phyloP scores from a whole-genome alignment of 2,113 vertebrate genomes.

The Catharus minimus region DNA sequence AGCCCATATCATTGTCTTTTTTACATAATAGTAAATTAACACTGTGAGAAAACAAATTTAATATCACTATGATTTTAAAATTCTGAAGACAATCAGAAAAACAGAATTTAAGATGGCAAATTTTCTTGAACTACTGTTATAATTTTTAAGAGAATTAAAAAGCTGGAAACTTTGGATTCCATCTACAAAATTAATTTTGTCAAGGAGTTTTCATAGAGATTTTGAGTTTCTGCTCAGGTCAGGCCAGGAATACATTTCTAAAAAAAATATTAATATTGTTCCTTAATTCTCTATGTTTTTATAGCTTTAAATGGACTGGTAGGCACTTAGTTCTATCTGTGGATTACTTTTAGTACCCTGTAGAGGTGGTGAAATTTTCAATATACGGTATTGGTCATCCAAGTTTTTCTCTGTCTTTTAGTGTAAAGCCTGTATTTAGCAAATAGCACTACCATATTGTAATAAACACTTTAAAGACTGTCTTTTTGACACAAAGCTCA shows the following conservation, averaged over 20 bases:
- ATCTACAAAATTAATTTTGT: not conserved
- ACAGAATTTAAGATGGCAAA: not conserved
- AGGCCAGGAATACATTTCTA: not conserved
- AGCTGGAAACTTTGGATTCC: rapidly evolving
- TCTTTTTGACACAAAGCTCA: not conserved
- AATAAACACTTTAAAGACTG: not conserved
- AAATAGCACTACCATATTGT: not conserved
- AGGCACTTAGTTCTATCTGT: not conserved
- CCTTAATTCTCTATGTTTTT: not conserved
- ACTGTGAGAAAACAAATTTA: not conserved
- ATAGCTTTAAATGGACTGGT: not conserved
- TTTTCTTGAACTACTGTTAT: not conserved
- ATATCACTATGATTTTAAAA: not conserved
- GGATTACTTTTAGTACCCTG: rapidly evolving
- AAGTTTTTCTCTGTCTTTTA: not conserved
- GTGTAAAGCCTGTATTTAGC: not conserved
- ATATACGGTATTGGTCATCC: not conserved
- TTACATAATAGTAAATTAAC: not conserved
- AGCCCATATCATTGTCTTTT: rapidly evolving
- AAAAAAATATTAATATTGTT: not conserved
- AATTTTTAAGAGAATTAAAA: not conserved
- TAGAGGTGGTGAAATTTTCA: not conserved
- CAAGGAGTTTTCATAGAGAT: not conserved
- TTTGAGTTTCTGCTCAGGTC: not conserved
- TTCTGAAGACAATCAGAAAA: not conserved